Base-by-base conservation (phyloP, 2,888 invertebrate genomes). In the Drosophila siamana region DNA sequence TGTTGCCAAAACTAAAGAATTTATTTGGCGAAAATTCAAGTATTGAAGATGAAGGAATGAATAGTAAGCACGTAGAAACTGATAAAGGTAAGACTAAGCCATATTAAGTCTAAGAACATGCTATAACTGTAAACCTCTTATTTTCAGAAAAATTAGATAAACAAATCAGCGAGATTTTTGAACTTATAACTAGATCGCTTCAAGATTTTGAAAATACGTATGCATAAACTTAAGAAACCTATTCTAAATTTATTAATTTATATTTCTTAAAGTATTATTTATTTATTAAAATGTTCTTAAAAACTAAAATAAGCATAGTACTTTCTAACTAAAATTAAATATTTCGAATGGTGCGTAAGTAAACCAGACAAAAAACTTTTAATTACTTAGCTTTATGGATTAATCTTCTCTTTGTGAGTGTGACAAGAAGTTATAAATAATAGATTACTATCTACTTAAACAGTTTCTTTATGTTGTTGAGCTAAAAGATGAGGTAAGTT, bases 1-100 rank as follows among this genome's bases (percentile, higher is more conserved):
- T 96, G 88, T 94, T 96, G 74, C 96, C 97, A 0, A 95, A 95
- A 90, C 91, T 96, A 19, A 91, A 91, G 61, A 82, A 83, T 46
- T 64, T 91, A 55, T 89, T 91, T 26, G 15, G 13, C 7, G 71
- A 65, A 9, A 80, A 85, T 19, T 76, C 77, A 73, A 69, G 73
- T 8, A 75, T 78, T 60, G 90, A 90, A 28, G 90, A 91, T 16
- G 88, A 86, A 15, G 78, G 78, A 5, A 76, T 80, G 77, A 84
- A 86, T 64, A 89, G 88, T 52, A 90, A 86, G 51, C 70, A 77
- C 46, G 75, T 80, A 15, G 74, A 72, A 48, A 89, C 85, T 11
- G 89, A 91, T 26, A 82, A 83, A 70, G 90, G 91, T 91, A 83
- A 56, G 9, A 9, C 11, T 28, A 28, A 8, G 1, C n/a, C 33